Base-by-base conservation (phyloP, 2,888 invertebrate species). In the Trissolcus brochymenae region DNA sequence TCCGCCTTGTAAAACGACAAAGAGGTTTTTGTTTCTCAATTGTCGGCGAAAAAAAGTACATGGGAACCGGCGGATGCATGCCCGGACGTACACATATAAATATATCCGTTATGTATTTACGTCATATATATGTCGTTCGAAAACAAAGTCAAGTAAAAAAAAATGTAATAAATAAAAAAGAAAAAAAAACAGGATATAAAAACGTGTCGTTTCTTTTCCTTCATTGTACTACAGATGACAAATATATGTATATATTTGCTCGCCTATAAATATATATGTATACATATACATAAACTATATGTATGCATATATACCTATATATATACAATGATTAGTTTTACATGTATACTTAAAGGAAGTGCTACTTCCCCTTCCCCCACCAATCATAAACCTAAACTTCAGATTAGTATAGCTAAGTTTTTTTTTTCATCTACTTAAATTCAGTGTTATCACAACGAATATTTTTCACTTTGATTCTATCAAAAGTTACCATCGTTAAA, bases 391-490 rank as follows among this genome's bases (percentile, higher is more conserved):
- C 78, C 80, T 82, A 80, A 83, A 84, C 80, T 80, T 82, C 73
- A 78, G 80, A 80, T 82, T 83, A 74, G 67, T 74, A 35, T 35
- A 67, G 61, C 74, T 83, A 84, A 83, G 86, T 35, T 35, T 35
- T 35, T 35, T 25, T 35, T 35, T 35, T 35, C 35, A 71, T 82
- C 84, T 84, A 86, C 82, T 82, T 86, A 84, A 82, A 84, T 85
- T 86, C 84, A 84, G 83, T 86, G 84, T 86, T 87, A 86, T 88
- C 88, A 88, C 88, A 88, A 88, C 88, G 88, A 88, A 86, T 86
- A 88, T 85, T 84, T 86, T 87, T 84, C 85, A 81, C 84, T 87
- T 87, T 87, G 85, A 85, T 87, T 88, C 84, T 81, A 84, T 84
- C 79, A 81, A 82, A 84, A 82, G 83, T 83, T 83, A 84, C 83